Percentiles rank a stretch among this genome's conserved stretches.
Conservation (phyloP, 1,140 invertebrate genomes). For the Polypedilum pembai region DNA sequence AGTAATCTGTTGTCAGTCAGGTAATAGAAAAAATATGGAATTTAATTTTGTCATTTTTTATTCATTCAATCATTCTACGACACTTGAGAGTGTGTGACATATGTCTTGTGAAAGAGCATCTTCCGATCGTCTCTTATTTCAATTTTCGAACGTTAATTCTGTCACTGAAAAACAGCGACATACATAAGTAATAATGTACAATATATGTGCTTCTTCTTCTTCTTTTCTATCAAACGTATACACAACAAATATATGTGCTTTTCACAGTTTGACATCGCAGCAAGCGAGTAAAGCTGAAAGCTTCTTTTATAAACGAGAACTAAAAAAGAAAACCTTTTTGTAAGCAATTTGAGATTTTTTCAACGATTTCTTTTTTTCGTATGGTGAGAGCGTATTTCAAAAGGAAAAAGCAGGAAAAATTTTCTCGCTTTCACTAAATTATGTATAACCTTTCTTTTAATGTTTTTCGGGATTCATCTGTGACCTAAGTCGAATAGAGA, state of each 20-base stretch:
- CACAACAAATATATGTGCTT: not conserved
- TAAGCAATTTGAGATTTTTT: conserved; percentile 17
- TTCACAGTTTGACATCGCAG: too few species aligned
- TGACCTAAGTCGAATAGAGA: not conserved
- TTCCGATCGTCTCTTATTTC: not conserved
- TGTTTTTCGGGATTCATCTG: not conserved
- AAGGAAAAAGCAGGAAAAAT: too few species aligned
- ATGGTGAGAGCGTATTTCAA: too few species aligned
- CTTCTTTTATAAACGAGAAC: not conserved
- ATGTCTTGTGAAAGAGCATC: not conserved
- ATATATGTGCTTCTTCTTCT: not conserved
- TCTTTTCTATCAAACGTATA: not conserved
- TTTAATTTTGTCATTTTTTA: not conserved
- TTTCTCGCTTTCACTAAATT: not conserved
- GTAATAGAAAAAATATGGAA: not conserved
- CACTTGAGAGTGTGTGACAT: not conserved
- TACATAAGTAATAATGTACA: not conserved
- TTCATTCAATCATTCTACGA: not conserved
- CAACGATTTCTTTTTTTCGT: too few species aligned
- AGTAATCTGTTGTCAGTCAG: not conserved
- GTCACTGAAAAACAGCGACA: not conserved
- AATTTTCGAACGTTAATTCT: not conserved
- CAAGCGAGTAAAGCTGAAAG: not conserved
- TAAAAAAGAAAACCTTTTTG: not conserved
- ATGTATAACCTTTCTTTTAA: not conserved